These are phyloP conservation scores for Drosophila guanche DNA, from an alignment of 1,140 invertebrate genomes.

Conservation along the genomic window DNA sequence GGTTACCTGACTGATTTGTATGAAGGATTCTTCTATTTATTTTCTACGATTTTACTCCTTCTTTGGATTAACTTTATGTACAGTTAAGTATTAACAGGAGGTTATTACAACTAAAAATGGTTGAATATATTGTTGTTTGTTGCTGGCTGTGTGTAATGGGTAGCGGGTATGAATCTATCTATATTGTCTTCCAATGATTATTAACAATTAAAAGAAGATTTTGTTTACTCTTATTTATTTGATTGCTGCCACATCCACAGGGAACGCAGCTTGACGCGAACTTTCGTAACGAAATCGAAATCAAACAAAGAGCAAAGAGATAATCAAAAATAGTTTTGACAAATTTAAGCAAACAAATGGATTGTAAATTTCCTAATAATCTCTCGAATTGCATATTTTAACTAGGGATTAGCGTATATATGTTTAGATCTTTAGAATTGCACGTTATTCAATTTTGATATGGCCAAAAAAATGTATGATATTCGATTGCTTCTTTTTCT, in stretches of 20 bases:
- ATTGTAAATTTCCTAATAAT: constrained; percentile 33
- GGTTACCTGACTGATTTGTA: constrained; percentile 72
- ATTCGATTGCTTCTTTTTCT: constrained; percentile 38
- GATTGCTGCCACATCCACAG: constrained; percentile 66
- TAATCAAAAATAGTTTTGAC: constrained; percentile 13
- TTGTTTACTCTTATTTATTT: constrained; percentile 52
- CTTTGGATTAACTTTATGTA: constrained; percentile 47
- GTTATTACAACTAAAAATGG: constrained; percentile 39
- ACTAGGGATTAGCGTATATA: too few relatives aligned
- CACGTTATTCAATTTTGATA: constrained; percentile 66
- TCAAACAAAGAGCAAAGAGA: constrained; percentile 17
- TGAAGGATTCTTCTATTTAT: constrained; percentile 24
- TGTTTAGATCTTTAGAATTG: constrained; percentile 62
- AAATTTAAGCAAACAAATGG: constrained; percentile 4
- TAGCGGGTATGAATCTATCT: constrained; percentile 12
- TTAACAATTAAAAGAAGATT: constrained; percentile 39
- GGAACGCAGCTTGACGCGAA: constrained; percentile 70
- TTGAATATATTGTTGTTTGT: constrained; percentile 57
- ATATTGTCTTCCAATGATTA: constrained; percentile 54
- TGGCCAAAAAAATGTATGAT: constrained; percentile 55
- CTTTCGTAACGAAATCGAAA: constrained; percentile 30
- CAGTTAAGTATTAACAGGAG: constrained; percentile 62
- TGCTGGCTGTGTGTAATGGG: constrained; percentile 18
- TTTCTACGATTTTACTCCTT: constrained; percentile 31
- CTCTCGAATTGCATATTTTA: constrained; percentile 34